Conservation (phyloP, 2,888 invertebrate species). For the Rhagonycha fulva region DNA sequence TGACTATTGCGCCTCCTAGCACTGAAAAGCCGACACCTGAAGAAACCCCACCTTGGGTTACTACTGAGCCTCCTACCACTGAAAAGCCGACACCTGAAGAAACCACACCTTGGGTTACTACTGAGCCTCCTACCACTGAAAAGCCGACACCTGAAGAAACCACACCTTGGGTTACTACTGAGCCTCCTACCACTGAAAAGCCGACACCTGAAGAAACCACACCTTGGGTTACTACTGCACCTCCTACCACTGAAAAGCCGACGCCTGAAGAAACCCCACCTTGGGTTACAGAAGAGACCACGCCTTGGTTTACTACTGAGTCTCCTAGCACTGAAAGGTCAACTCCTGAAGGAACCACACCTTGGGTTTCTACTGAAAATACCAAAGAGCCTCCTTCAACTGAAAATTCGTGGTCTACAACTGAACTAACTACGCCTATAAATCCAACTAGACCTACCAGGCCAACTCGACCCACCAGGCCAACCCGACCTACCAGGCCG, state of each 20-base stretch:
- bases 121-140: not conserved
- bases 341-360: no score
- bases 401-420: not conserved
- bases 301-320: not conserved
- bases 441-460: not conserved
- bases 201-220: no score
- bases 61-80: not conserved
- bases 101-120: not conserved
- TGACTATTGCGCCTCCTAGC: not conserved
- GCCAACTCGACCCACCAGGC: not conserved
- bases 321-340: not conserved
- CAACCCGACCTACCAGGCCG: not conserved
- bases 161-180: not conserved
- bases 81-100: not conserved
- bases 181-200: no score
- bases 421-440: not conserved
- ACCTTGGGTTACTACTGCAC: not conserved
- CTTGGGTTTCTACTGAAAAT: not conserved
- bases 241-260: not conserved
- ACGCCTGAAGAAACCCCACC: not conserved
- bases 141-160: not conserved
- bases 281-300: not conserved
- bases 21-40: not conserved
- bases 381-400: not conserved
- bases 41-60: not conserved